Evolutionary conservation across 1,140 invertebrate genomes (phyloP).

Genomic region (Chrysomallon squamiferum): DNA sequence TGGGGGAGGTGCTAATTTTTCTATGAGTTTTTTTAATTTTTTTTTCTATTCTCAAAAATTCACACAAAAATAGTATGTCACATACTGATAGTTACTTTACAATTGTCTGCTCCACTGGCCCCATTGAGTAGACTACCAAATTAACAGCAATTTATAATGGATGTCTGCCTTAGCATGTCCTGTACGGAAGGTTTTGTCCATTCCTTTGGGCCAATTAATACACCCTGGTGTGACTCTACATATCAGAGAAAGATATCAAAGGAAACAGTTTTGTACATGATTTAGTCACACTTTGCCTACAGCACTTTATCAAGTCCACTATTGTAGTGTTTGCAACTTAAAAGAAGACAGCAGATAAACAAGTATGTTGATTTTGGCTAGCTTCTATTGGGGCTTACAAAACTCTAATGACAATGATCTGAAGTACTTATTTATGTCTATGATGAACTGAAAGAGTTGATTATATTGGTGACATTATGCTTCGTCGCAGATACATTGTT

Average conservation of each 20-base stretch:
- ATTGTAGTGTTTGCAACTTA: no score
- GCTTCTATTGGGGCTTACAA: no score
- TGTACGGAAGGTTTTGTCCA: background rate
- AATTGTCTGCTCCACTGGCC: no score
- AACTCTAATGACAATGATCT: background rate
- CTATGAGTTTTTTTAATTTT: no score
- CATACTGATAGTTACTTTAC: no score
- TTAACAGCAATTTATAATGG: conserved; percentile 4
- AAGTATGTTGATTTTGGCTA: no score
- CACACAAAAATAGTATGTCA: no score
- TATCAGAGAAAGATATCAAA: background rate
- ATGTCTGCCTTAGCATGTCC: background rate
- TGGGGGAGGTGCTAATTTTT: no score
- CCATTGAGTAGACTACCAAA: background rate
- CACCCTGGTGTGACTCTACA: background rate
- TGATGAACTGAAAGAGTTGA: conserved; percentile 1
- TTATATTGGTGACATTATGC: conserved; percentile 1
- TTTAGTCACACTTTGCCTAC: background rate
- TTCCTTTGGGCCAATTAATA: background rate
- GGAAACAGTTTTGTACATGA: conserved; percentile 6
- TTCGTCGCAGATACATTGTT: background rate
- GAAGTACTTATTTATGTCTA: background rate
- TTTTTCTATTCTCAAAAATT: no score
- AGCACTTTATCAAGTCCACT: background rate
- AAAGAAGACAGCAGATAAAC: no score